Conservation (phyloP, 2,113 vertebrate species). For the Verasper variegatus region DNA sequence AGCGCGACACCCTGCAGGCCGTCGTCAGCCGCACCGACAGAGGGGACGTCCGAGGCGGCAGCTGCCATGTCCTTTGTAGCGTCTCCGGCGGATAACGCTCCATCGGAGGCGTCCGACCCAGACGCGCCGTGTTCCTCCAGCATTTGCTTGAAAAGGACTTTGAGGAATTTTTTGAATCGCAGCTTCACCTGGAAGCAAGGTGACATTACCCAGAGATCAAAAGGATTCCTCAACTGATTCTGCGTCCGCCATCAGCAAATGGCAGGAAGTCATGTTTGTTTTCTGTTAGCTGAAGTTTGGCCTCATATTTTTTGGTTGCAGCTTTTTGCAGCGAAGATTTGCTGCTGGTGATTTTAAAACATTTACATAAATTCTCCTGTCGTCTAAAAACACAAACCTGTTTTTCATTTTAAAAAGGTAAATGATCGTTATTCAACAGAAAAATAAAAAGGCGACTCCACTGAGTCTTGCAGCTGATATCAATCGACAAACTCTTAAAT, state of each 20-base stretch:
- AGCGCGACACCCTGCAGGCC: slow-evolving; percentile 60
- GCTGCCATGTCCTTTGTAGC: neutral
- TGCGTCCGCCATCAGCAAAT: neutral
- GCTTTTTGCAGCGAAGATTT: neutral
- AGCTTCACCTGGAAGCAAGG: slow-evolving; percentile 84
- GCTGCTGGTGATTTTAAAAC: neutral
- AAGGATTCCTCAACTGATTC: neutral
- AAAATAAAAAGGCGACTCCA: neutral
- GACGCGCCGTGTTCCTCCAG: slow-evolving; percentile 63
- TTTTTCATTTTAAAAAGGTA: neutral
- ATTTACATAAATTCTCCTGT: neutral
- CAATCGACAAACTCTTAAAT: neutral
- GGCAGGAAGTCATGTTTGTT: neutral
- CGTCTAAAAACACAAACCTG: neutral
- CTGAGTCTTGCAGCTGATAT: neutral
- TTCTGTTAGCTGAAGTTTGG: neutral
- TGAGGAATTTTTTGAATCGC: slow-evolving; percentile 90
- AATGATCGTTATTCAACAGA: neutral
- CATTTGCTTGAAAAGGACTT: slow-evolving; percentile 86
- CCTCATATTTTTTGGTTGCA: no score
- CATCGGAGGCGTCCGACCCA: slow-evolving; percentile 31
- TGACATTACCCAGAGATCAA: slow-evolving; percentile 17
- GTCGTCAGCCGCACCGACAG: slow-evolving; percentile 48
- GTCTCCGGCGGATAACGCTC: neutral
- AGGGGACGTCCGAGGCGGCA: neutral